phyloP scores from a whole-genome alignment of 2,888 invertebrate species.

The Barypeithes pellucidus region DNA sequence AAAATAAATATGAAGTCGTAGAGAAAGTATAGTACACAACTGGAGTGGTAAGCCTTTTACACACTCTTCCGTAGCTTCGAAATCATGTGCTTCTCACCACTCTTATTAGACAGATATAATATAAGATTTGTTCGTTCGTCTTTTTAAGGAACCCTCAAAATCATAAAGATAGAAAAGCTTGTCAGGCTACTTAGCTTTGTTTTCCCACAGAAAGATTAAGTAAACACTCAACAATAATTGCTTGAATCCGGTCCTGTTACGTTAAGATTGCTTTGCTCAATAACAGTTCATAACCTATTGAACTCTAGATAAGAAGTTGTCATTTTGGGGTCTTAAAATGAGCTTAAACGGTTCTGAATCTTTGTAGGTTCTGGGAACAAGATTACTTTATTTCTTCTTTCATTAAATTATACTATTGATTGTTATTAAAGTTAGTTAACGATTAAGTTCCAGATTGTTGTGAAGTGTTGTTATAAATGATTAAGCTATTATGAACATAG shows the following conservation, averaged over 20 bases:
- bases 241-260: conserved; percentile 34
- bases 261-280: conserved; percentile 53
- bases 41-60: no score
- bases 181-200: no score
- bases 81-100: no score
- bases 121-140: no score
- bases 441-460: background rate
- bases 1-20: no score
- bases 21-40: no score
- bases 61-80: no score
- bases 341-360: conserved; percentile 52
- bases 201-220: conserved; percentile 10
- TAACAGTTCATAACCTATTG: conserved; percentile 57
- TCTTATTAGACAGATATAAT: no score
- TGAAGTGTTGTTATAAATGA: conserved; percentile 20
- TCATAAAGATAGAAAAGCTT: no score
- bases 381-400: conserved; percentile 17
- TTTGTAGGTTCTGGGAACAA: conserved; percentile 40
- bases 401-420: conserved; percentile 20
- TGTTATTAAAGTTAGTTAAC: background rate
- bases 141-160: no score
- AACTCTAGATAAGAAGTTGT: conserved; percentile 58
- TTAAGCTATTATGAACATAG: conserved; percentile 48
- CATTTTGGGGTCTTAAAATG: conserved; percentile 56
- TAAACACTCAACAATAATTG: conserved; percentile 2